Percentiles rank a stretch among this genome's conserved stretches.
Evolutionary conservation across 2,113 vertebrate species (phyloP).

Genomic region (Anhinga rufa): DNA sequence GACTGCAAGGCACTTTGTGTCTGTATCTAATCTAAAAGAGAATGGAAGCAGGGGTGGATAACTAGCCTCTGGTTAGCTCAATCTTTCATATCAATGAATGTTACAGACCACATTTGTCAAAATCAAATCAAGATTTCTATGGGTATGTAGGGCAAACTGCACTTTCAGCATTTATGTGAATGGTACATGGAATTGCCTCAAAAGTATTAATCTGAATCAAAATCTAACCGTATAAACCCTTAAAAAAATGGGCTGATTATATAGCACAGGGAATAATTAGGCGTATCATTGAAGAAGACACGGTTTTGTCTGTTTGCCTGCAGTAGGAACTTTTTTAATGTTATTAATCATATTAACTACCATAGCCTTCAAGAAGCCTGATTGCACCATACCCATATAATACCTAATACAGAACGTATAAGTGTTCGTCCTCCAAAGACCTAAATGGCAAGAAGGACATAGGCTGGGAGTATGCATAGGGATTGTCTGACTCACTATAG

Average conservation of each 20-base stretch:
- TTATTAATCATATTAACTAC: neutral
- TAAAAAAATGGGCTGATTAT: neutral
- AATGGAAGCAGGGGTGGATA: neutral
- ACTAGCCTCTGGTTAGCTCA: neutral
- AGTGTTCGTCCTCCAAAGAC: neutral
- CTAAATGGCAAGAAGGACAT: neutral
- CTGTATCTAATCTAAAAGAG: neutral
- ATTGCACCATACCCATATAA: neutral
- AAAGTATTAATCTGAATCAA: neutral
- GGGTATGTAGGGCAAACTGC: neutral
- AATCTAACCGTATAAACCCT: neutral
- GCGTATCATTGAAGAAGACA: neutral
- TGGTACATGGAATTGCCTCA: neutral
- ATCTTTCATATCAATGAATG: neutral
- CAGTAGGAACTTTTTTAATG: neutral
- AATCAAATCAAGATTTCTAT: neutral
- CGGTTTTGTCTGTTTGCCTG: neutral
- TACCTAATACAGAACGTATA: neutral
- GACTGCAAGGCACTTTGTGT: neutral
- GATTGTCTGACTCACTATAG: neutral
- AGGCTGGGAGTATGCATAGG: neutral
- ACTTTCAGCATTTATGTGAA: neutral
- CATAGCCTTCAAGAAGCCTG: neutral
- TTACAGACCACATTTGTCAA: neutral
- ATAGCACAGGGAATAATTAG: neutral